Evolutionary conservation across 2,113 vertebrate species (phyloP).

Genomic region (Malurus cyaneus): DNA sequence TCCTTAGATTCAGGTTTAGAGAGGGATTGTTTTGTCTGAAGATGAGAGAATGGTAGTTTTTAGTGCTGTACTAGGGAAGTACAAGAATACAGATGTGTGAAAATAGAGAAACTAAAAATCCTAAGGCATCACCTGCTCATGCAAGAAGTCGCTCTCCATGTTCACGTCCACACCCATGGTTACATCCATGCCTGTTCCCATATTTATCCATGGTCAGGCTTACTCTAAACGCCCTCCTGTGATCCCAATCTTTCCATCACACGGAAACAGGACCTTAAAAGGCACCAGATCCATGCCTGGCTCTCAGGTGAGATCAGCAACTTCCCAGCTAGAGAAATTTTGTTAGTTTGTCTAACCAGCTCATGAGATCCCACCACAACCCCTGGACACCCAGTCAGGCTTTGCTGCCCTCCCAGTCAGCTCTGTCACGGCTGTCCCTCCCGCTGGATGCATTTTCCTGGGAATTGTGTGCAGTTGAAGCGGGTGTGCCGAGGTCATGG

Average conservation of each 20-base stretch:
- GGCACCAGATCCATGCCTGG: not conserved
- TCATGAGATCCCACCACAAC: not conserved
- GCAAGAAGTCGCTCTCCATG: not conserved
- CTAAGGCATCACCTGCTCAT: not conserved
- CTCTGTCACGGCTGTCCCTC: rapidly evolving
- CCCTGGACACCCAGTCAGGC: not conserved
- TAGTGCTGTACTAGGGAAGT: too few species aligned
- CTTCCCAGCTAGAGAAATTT: not conserved
- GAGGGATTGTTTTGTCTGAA: too few species aligned
- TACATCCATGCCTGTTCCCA: not conserved
- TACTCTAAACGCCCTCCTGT: not conserved
- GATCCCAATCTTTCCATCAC: not conserved
- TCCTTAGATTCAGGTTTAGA: too few species aligned
- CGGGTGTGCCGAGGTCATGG: rapidly evolving
- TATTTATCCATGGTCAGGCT: not conserved
- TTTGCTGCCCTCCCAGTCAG: not conserved
- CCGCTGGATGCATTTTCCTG: rapidly evolving
- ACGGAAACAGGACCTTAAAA: not conserved
- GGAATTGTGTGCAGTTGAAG: not conserved
- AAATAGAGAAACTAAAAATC: too few species aligned
- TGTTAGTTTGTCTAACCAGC: not conserved
- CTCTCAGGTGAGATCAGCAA: not conserved
- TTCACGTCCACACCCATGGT: rapidly evolving
- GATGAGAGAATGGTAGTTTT: too few species aligned
- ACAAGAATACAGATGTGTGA: too few species aligned